These are phyloP conservation scores for Synergus laeviventris DNA, from an alignment of 2,888 invertebrate genomes.

Conservation along the genomic window DNA sequence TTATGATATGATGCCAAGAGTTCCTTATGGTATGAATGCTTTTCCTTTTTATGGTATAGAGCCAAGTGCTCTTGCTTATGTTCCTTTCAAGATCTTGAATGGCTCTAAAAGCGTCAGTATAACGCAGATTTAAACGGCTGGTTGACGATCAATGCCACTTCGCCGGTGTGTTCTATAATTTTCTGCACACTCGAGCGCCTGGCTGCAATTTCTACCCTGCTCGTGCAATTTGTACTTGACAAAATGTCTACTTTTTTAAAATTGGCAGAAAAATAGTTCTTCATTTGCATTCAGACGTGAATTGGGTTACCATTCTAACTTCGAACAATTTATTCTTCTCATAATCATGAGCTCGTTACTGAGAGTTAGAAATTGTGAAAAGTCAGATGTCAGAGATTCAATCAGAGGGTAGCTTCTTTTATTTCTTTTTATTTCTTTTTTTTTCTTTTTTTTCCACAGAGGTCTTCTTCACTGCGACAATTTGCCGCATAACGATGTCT, in stretches of 20 bases:
- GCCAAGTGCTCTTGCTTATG: constrained; percentile 51
- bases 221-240: constrained; percentile 7
- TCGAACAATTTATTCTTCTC: neutral
- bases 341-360: neutral
- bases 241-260: neutral
- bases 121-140: constrained; percentile 39
- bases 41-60: constrained; percentile 51
- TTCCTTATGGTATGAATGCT: constrained; percentile 48
- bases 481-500: constrained; percentile 69
- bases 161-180: constrained; percentile 33
- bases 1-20: constrained; percentile 50
- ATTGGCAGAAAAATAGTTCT: neutral
- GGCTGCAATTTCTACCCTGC: neutral
- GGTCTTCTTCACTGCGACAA: constrained; percentile 58
- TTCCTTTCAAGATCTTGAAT: constrained; percentile 47
- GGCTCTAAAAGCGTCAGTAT: constrained; percentile 47
- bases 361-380: neutral
- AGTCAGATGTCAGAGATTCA: neutral
- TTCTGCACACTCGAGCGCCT: constrained; percentile 1
- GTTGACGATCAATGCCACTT: constrained; percentile 36
- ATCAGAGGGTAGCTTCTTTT: constrained; percentile 41
- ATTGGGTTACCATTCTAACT: neutral
- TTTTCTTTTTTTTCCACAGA: constrained; percentile 43
- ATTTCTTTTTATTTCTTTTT: constrained; percentile 42
- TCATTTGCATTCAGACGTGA: no score